These are phyloP conservation scores for Bradynema listronoti DNA, from an alignment of 1,140 invertebrate genomes.

Conservation along the genomic window DNA sequence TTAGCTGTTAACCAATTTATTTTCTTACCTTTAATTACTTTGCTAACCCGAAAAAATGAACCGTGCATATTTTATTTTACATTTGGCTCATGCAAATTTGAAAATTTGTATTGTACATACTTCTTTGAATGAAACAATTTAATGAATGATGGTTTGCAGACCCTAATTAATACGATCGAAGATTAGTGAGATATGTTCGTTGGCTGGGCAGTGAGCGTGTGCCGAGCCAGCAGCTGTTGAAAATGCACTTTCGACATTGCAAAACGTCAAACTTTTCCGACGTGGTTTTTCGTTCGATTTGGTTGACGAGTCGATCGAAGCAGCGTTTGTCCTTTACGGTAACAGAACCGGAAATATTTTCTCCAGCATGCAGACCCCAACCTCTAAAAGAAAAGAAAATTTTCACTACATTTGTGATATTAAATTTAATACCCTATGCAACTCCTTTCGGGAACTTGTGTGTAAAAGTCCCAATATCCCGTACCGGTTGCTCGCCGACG, in stretches of 20 bases:
- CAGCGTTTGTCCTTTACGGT: slow-evolving; percentile 56
- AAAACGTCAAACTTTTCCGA: slow-evolving; percentile 54
- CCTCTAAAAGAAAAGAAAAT: slow-evolving; percentile 32
- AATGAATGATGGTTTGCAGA: too few relatives aligned
- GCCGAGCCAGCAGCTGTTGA: slow-evolving; percentile 56
- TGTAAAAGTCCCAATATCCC: slow-evolving; percentile 57
- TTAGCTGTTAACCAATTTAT: too few relatives aligned
- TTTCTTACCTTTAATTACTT: too few relatives aligned
- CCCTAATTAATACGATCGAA: slow-evolving; percentile 40
- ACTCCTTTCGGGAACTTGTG: slow-evolving; percentile 55
- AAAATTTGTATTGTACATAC: too few relatives aligned
- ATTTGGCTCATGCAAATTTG: too few relatives aligned
- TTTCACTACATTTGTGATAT: not conserved
- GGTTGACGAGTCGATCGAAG: slow-evolving; percentile 54
- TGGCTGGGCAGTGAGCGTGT: slow-evolving; percentile 44
- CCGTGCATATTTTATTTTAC: too few relatives aligned
- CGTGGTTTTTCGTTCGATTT: slow-evolving; percentile 55
- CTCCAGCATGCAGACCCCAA: slow-evolving; percentile 54
- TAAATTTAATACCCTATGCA: slow-evolving; percentile 49
- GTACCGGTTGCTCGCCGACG: slow-evolving; percentile 45
- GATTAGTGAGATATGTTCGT: slow-evolving; percentile 52
- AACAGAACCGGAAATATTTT: slow-evolving; percentile 55
- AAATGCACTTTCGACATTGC: slow-evolving; percentile 55
- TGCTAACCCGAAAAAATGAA: too few relatives aligned
- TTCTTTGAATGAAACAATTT: too few relatives aligned